A percentile compares a stretch with the other conserved stretches of the same genome.
These are phyloP conservation scores for Hippopotamus amphibius DNA, from an alignment of 2,113 vertebrate species.

Conservation along the genomic window DNA sequence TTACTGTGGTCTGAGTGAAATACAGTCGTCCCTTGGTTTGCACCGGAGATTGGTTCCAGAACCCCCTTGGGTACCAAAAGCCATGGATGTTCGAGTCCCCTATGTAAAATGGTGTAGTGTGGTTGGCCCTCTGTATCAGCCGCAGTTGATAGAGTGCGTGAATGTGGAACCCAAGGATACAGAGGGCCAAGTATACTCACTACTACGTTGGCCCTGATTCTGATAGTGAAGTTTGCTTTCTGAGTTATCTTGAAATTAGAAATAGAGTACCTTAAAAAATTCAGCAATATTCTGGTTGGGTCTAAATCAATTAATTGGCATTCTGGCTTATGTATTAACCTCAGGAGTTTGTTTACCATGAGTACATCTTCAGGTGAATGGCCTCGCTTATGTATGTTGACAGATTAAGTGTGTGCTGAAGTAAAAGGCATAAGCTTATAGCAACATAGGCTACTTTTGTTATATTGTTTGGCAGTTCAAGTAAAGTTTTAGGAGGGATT, in stretches of 20 bases:
- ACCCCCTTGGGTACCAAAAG: background rate
- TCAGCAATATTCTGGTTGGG: background rate
- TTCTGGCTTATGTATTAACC: background rate
- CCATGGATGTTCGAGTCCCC: background rate
- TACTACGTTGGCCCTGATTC: background rate
- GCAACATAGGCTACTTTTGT: background rate
- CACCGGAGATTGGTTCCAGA: too few relatives aligned
- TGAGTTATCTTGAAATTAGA: background rate
- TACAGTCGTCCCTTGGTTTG: background rate
- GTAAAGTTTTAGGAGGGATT: constrained; percentile 10
- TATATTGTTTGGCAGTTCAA: constrained; percentile 3
- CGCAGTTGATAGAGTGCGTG: background rate
- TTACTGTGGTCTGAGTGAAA: background rate
- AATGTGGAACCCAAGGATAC: background rate
- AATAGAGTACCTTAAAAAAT: background rate
- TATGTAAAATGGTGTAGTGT: background rate
- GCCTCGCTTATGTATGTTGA: background rate
- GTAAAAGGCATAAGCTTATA: background rate
- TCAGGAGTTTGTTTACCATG: background rate
- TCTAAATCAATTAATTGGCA: background rate
- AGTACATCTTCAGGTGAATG: background rate
- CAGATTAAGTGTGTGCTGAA: background rate
- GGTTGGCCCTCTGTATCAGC: background rate
- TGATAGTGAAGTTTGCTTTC: background rate
- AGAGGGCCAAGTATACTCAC: too few relatives aligned